Evolutionary conservation across 2,113 vertebrate genomes (phyloP).

Genomic region (Gadus macrocephalus): DNA sequence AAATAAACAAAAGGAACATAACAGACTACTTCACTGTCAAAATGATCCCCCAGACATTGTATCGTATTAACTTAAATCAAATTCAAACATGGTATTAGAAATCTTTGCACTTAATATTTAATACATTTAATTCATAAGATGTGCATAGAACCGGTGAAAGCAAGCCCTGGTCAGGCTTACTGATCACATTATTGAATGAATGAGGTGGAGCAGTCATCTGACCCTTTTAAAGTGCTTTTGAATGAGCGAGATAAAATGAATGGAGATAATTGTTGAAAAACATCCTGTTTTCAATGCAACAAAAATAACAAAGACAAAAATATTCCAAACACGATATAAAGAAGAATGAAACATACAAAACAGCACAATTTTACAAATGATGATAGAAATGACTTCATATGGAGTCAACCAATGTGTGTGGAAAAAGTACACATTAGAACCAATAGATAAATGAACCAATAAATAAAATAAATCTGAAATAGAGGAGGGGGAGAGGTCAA

Average conservation of each 20-base stretch:
- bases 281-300: not conserved
- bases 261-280: slow-evolving; percentile 5
- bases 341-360: not conserved
- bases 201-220: too few species aligned
- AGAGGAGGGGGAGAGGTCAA: too few species aligned
- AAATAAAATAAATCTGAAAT: too few species aligned
- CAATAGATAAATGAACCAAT: not conserved
- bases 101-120: too few species aligned
- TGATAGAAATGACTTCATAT: not conserved
- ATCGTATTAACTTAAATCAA: too few species aligned
- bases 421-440: not conserved
- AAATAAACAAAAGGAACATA: not conserved
- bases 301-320: not conserved
- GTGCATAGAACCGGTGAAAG: too few species aligned
- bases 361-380: not conserved
- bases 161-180: too few species aligned
- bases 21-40: not conserved
- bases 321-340: slow-evolving; percentile 1
- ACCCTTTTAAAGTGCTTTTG: not conserved
- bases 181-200: too few species aligned
- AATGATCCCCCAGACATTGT: too few species aligned
- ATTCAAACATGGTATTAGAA: too few species aligned
- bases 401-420: not conserved
- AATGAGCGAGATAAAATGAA: not conserved
- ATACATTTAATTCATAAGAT: too few species aligned